Evolutionary conservation across 2,797 vertebrate species (phyloP), one percentile per base, ranked within the genome.

Genomic region (Selene dorsalis): DNA sequence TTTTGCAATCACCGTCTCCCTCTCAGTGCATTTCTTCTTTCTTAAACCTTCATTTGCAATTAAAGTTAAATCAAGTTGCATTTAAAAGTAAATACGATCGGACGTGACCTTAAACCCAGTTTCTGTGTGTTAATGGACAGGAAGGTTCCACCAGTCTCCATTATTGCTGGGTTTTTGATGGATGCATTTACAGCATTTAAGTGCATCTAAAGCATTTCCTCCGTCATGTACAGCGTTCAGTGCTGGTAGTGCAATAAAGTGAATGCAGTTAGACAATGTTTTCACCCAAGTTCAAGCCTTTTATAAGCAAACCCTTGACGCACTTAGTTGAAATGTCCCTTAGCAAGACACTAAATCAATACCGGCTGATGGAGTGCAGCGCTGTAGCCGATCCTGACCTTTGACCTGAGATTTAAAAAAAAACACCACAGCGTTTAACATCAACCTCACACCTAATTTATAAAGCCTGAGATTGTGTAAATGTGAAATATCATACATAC

Each of bases 321-420:
- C 13, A n/a, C n/a, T 4, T 18, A 45, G 32, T 47, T 28, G 17
- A 60, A 56, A 39, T 11, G 30, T 28, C 30, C n/a, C 41, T 32
- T 4, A 30, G 28, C 14, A 18, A 61, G 32, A 62, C 53, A 48
- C 24, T 53, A 53, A 53, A 53, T 53, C 24, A 24, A 14, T 26
- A 28, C 24, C 6, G 28, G 52, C 52, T 8, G 52, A 55, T 16
- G 16, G 48, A n/a, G 12, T 28, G 20, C 65, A 52, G 52, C 52
- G 43, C 58, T 43, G 57, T 26, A 58, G 35, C 35, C 20, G 28
- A 59, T 41, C 20, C 22, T 61, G 41, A 39, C 43, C 45, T 73
- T 45, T 63, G 17, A 53, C 63, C 22, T 20, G 32, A 35, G 56
- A 66, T 6, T n/a, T n/a, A n/a, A 8, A 16, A 18, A 48, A 9